Base-by-base conservation (phyloP, 2,797 vertebrate genomes). In the Erethizon dorsatum region DNA sequence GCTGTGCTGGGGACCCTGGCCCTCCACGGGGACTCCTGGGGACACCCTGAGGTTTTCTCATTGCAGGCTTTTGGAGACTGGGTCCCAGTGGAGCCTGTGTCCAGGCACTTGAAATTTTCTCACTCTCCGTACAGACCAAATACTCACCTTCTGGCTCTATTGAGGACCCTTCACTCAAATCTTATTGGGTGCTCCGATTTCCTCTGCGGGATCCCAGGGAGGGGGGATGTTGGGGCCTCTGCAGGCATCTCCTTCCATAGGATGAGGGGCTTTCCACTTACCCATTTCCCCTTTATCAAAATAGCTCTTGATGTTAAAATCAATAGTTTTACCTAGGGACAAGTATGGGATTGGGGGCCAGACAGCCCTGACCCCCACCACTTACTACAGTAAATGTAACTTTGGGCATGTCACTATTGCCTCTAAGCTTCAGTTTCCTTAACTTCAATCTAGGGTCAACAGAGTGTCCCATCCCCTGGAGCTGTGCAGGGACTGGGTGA, bases 381-480 rank as follows among this genome's bases (percentile, higher is more conserved):
- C 65, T 7, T 82, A 4, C 45, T 56, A 18, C 41, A 50, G 37
- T 8, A 1, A 1, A 0, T 33, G 2, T 50, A 56, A 84, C 13
- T 47, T 47, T 15, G 65, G 52, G 20, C 7, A 6, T 26, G 52
- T 20, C 54, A n/a, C 61, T 45, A 20, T 71, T 24, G 22, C 33
- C 65, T 86, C 75, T 20, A 56, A 67, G 82, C 75, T 75, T 83
- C 63, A 50, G 47, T 75, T 65, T 73, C 18, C 85, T 65, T 56
- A 33, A 3, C 20, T 41, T 63, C 52, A 57, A 73, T 56, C 47
- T 45, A 14, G 14, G 14, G 85, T 57, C 9, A 13, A 28, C 71
- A 26, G 15, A 45, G 71, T 80, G 63, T 28, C 12, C 63, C 50
- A 1, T 2, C 6, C 69, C 22, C 18, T 33, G 41, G 52, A 54